Evolutionary conservation across 2,797 vertebrate species (phyloP).

Genomic region (Coracias cyanogaster): DNA sequence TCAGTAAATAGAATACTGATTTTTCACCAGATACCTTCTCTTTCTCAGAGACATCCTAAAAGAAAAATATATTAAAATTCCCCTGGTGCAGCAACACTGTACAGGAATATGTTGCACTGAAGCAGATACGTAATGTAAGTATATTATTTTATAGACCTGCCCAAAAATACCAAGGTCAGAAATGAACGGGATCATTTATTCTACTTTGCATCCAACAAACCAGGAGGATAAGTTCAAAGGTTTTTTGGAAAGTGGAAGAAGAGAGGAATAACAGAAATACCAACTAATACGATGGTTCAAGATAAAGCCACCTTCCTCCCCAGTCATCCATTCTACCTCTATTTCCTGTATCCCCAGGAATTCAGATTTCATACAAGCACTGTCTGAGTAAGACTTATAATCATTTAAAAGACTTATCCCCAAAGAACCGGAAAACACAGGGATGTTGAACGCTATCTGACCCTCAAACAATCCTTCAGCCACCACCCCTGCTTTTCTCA

Average conservation of each 20-base stretch:
- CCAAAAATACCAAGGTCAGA: neutral
- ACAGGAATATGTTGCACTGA: neutral
- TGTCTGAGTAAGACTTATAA: neutral
- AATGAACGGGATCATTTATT: neutral
- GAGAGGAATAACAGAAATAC: neutral
- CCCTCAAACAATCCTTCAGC: neutral
- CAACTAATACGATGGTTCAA: neutral
- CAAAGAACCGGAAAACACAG: neutral
- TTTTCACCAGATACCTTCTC: slow-evolving; percentile 83
- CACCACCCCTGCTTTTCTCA: neutral
- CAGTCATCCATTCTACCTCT: neutral
- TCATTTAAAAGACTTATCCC: neutral
- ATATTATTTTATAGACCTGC: neutral
- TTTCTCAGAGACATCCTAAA: slow-evolving; percentile 83
- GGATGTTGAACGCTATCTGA: neutral
- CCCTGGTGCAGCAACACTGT: neutral
- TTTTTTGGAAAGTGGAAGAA: neutral
- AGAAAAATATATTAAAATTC: neutral
- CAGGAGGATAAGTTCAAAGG: neutral
- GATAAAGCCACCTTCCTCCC: neutral
- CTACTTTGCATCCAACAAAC: neutral
- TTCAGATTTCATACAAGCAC: neutral
- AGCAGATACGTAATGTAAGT: neutral
- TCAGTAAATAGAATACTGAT: slow-evolving; percentile 91
- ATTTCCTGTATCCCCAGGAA: neutral